Percentiles rank a stretch among this genome's conserved stretches.
Conservation (phyloP, 2,888 invertebrate species). For the Cephus nigrinus region DNA sequence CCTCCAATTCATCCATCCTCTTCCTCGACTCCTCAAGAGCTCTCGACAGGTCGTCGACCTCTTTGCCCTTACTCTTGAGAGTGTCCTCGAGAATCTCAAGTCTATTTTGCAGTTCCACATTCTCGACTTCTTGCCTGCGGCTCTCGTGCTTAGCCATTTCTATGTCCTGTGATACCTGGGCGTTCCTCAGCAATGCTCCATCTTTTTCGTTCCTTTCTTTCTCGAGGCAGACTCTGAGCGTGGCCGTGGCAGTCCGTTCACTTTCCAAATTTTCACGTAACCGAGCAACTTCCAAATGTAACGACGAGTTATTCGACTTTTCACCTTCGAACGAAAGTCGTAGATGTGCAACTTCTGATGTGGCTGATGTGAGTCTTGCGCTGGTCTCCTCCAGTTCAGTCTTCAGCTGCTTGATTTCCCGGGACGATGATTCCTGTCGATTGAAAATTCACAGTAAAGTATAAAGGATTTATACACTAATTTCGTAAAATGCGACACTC, state of each 20-base stretch:
- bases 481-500: neutral
- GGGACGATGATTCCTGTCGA: slow-evolving; percentile 52
- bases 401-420: slow-evolving; percentile 49
- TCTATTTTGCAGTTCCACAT: slow-evolving; percentile 72
- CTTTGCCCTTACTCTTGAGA: slow-evolving; percentile 69
- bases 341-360: slow-evolving; percentile 46
- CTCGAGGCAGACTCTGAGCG: slow-evolving; percentile 50
- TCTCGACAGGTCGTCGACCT: slow-evolving; percentile 49
- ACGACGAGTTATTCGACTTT: slow-evolving; percentile 50
- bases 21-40: slow-evolving; percentile 60
- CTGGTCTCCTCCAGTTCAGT: slow-evolving; percentile 47
- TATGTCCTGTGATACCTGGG: slow-evolving; percentile 84
- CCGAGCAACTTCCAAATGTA: slow-evolving; percentile 52
- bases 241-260: slow-evolving; percentile 48
- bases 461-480: neutral
- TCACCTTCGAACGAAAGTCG: slow-evolving; percentile 50
- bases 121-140: slow-evolving; percentile 76
- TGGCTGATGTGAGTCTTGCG: slow-evolving; percentile 38
- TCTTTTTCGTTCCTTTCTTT: slow-evolving; percentile 81
- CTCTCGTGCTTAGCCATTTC: slow-evolving; percentile 81
- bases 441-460: neutral
- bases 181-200: slow-evolving; percentile 79
- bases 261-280: slow-evolving; percentile 54
- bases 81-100: slow-evolving; percentile 70
- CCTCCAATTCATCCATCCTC: slow-evolving; percentile 67